Evolutionary conservation across 2,113 vertebrate species (phyloP).

Genomic region (Murina feae): DNA sequence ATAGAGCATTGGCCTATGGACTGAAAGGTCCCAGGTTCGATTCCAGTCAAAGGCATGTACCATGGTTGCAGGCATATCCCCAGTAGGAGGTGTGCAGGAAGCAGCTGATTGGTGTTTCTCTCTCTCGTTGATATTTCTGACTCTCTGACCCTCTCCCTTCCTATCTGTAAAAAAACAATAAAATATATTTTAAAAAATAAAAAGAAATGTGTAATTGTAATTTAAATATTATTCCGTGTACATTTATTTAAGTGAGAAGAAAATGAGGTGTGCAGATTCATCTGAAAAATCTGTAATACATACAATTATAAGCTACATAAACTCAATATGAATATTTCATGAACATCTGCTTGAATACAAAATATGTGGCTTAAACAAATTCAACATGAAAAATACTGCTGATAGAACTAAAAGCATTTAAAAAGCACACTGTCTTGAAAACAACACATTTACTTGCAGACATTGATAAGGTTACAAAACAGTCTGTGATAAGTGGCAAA

Average conservation of each 20-base stretch:
- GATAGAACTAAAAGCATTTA: conserved; percentile 49
- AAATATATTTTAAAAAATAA: no score
- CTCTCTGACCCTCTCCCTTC: no score
- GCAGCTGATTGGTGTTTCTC: no score
- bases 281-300: background rate
- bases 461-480: conserved; percentile 30
- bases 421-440: conserved; percentile 33
- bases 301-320: conserved; percentile 55
- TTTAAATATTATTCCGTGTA: conserved; percentile 38
- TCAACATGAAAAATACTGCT: conserved; percentile 20
- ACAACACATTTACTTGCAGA: conserved; percentile 31
- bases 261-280: conserved; percentile 51
- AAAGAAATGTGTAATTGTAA: conserved; percentile 56
- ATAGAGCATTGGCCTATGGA: no score
- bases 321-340: conserved; percentile 44
- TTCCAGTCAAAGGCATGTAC: no score
- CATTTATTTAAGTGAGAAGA: conserved; percentile 49
- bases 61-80: no score
- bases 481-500: background rate
- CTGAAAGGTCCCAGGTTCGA: no score
- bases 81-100: no score
- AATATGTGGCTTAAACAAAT: conserved; percentile 63
- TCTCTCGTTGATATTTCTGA: no score
- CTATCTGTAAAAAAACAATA: no score
- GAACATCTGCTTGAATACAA: conserved; percentile 64